These are phyloP conservation scores for Acleris sparsana DNA, from an alignment of 2,888 invertebrate genomes.

Conservation along the genomic window DNA sequence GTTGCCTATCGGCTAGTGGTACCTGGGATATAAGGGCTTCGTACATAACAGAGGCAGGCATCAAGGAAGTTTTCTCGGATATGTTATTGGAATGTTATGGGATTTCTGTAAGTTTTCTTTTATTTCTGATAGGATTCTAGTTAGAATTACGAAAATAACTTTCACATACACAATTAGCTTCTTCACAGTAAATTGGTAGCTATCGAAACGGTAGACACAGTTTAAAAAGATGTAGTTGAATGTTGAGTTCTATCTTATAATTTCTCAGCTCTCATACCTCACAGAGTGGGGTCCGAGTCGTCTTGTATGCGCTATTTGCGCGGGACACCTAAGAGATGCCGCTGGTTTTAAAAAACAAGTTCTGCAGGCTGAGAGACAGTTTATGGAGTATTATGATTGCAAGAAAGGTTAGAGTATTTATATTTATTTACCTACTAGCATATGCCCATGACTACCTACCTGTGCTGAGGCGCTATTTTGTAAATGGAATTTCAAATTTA, in stretches of 20 bases:
- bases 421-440: neutral
- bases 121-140: neutral
- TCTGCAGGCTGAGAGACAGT: conserved; percentile 50
- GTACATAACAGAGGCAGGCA: conserved; percentile 36
- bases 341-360: conserved; percentile 56
- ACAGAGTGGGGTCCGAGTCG: conserved; percentile 51
- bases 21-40: conserved; percentile 38
- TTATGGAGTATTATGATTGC: conserved; percentile 42
- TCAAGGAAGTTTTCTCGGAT: conserved; percentile 39
- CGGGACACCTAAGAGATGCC: conserved; percentile 52
- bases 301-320: conserved; percentile 55
- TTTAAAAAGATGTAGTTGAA: no score
- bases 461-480: no score
- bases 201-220: neutral
- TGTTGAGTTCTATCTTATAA: neutral
- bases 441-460: no score
- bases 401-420: conserved; percentile 44
- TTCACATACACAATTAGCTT: no score
- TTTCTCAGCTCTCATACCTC: conserved; percentile 49
- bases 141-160: neutral
- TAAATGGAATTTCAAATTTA: no score
- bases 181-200: neutral
- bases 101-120: conserved; percentile 39
- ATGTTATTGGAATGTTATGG: conserved; percentile 42
- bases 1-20: conserved; percentile 41